phyloP scores from a whole-genome alignment of 2,888 invertebrate species.

The Torymus texanus region DNA sequence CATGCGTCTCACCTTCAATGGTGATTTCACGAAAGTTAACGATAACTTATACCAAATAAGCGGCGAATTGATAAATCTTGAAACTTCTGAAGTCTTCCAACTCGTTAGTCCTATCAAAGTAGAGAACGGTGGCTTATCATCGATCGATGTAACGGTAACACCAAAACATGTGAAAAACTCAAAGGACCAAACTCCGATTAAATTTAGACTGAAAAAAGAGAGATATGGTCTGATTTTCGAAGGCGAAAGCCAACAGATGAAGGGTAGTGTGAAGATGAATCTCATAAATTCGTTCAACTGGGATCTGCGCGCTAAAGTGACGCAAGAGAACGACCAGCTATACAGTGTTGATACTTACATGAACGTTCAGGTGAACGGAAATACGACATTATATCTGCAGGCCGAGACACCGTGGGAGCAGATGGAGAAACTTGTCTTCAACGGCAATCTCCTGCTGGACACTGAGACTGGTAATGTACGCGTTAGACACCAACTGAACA shows the following conservation, averaged over 20 bases:
- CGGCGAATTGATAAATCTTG: slow-evolving; percentile 64
- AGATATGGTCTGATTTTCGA: slow-evolving; percentile 58
- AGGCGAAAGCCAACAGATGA: slow-evolving; percentile 51
- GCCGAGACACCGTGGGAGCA: slow-evolving; percentile 74
- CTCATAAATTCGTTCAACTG: slow-evolving; percentile 65
- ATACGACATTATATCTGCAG: slow-evolving; percentile 68
- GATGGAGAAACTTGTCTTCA: slow-evolving; percentile 71
- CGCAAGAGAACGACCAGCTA: slow-evolving; percentile 8
- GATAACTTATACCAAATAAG: slow-evolving; percentile 58
- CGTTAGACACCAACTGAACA: slow-evolving; percentile 70
- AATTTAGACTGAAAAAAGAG: slow-evolving; percentile 60
- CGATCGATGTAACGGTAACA: slow-evolving; percentile 54
- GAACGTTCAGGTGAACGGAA: slow-evolving; percentile 68
- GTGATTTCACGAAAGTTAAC: slow-evolving; percentile 58
- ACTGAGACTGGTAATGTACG: slow-evolving; percentile 69
- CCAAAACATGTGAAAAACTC: slow-evolving; percentile 47
- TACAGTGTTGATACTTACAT: slow-evolving; percentile 63
- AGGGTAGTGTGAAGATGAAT: slow-evolving; percentile 60
- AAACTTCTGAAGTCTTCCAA: slow-evolving; percentile 48
- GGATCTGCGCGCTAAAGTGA: slow-evolving; percentile 32
- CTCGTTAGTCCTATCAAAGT: slow-evolving; percentile 56
- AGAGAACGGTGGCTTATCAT: slow-evolving; percentile 43
- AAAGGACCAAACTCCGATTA: slow-evolving; percentile 36
- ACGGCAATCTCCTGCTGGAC: slow-evolving; percentile 70
- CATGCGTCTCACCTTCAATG: slow-evolving; percentile 63